Base-by-base conservation (phyloP, 1,140 invertebrate species). In the Daktulosphaira vitifoliae region DNA sequence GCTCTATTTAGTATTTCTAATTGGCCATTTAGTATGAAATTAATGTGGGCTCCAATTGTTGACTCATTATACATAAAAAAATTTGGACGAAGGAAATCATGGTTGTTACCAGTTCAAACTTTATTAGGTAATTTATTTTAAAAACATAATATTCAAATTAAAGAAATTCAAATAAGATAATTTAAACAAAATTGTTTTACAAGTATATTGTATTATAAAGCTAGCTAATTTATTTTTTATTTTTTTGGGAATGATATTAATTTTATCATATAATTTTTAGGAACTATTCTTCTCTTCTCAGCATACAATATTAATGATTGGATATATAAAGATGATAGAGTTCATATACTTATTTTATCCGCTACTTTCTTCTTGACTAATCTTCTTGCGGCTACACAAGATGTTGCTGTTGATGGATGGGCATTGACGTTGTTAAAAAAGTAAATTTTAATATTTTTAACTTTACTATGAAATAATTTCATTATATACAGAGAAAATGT, bases 331-430 rank as follows among this genome's bases (percentile, higher is more conserved):
- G n/a, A n/a, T n/a, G n/a, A n/a, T n/a, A n/a, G n/a, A n/a, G n/a
- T n/a, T n/a, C n/a, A n/a, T n/a, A n/a, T n/a, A n/a, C n/a, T n/a
- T n/a, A n/a, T n/a, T n/a, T n/a, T n/a, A n/a, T n/a, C n/a, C n/a
- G n/a, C n/a, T n/a, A n/a, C n/a, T 48, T 54, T 54, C 22, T 39
- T 54, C 6, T 7, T n/a, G 1, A 7, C 13, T 2, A 98, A 96
- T 72, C 96, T 98, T 71, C 78, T 99, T 53, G 95, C 94, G 5
- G 96, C 97, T 1, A 99, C 96, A 16, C 97, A 99, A 79, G 97
- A 99, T 76, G 98, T 99, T 73, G 96, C 94, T 54, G 96, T 99
- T 1, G 97, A 99, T 82, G 97, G 97, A 6, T 99, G 97, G 97
- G 96, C 96, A 1, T 76, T 99, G 1, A 99, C 96, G 3, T 98